Evolutionary conservation across 1,140 invertebrate species (phyloP), one percentile per base, ranked within the genome.

Genomic region (Helicoverpa zea): DNA sequence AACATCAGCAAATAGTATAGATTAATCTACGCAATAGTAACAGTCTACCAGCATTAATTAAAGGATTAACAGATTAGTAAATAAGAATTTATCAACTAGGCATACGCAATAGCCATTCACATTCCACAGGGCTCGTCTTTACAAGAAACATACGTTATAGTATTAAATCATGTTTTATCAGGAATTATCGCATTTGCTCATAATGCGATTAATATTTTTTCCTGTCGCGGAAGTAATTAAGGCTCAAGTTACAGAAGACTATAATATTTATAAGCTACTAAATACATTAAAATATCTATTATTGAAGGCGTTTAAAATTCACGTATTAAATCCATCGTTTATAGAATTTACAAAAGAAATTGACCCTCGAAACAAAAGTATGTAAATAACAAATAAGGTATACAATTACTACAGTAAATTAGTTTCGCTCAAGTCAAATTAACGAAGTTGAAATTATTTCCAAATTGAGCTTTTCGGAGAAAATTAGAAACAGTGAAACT

Each of bases 391-490:
- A 49, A 77, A 56, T 77, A 77, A 3, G 66, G 66, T 66, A 61
- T 77, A 64, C 43, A 77, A 77, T 64, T 77, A 43, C 16, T 47
- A 72, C 52, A 54, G 18, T 3, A 16, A 77, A 77, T 77, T 49
- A 54, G 29, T 77, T 77, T 47, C 18, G 47, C 13, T 29, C 18
- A 77, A 77, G 23, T 77, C 16, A 52, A 29, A 77, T 43, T 64
- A 77, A 77, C 30, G 30, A 66, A 77, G 61, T 66, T 77, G 4
- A 64, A 64, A 64, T 77, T 64, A 64, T 66, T 35, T 64, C 72
- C 12, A 54, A n/a, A 4, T 35, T 4, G 23, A 35, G 29, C 49
- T 10, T 30, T 66, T 66, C 75, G 29, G n/a, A 54, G 61, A 18
- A 66, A 77, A 49, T 72, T 72, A 72, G 18, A 9, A 72, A 47